Evolutionary conservation across 2,888 invertebrate species (phyloP).

Genomic region (Adela reaumurella): DNA sequence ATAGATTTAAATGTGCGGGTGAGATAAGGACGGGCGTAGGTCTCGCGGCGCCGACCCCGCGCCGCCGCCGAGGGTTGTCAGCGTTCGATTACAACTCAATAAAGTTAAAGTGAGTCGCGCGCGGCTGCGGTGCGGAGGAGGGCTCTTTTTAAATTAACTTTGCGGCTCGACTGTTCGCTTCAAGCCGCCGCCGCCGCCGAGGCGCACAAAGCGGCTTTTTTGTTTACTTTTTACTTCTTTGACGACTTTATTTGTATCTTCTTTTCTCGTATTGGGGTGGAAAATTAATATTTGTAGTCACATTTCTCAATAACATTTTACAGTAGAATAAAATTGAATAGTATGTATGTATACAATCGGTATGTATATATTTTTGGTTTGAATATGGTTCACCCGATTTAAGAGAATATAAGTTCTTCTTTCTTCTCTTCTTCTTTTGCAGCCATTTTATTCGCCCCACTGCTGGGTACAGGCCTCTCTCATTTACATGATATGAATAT

Average conservation of each 20-base stretch:
- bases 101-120: constrained; percentile 58
- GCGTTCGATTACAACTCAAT: constrained; percentile 58
- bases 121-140: too few species aligned
- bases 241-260: constrained; percentile 1
- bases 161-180: constrained; percentile 20
- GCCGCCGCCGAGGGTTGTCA: constrained; percentile 46
- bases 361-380: too few species aligned
- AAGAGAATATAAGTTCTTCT: too few species aligned
- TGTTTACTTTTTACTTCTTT: constrained; percentile 1
- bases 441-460: too few species aligned
- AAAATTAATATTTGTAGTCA: background rate
- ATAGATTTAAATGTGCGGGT: constrained; percentile 55
- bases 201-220: background rate
- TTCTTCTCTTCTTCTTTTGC: too few species aligned
- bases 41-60: constrained; percentile 34
- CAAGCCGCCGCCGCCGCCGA: constrained; percentile 10
- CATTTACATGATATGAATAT: too few species aligned
- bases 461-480: too few species aligned
- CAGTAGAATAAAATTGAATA: too few species aligned
- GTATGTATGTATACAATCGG: too few species aligned
- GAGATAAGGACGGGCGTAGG: constrained; percentile 53
- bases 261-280: constrained; percentile 1
- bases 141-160: constrained; percentile 38
- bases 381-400: too few species aligned
- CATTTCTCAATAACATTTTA: too few species aligned